phyloP scores from a whole-genome alignment of 2,113 vertebrate species.

The Noctilio leporinus region DNA sequence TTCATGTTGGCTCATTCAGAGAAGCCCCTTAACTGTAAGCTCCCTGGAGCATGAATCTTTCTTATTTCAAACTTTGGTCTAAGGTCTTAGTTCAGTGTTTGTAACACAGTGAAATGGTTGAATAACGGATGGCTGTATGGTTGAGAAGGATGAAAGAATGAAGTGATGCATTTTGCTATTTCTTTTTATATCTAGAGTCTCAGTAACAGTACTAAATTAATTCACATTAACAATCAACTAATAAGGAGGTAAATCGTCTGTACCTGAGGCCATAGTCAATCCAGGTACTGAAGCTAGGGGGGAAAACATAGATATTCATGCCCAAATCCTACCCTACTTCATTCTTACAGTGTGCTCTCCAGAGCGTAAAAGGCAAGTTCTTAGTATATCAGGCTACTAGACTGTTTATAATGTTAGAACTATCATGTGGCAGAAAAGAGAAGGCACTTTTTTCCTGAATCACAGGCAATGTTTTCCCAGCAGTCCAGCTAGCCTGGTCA shows the following conservation, averaged over 20 bases:
- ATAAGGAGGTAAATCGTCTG: background rate
- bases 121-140: background rate
- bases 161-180: background rate
- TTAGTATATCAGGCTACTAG: background rate
- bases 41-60: background rate
- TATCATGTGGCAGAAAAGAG: background rate
- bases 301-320: background rate
- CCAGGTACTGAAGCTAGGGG: background rate
- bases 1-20: background rate
- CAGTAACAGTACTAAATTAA: background rate
- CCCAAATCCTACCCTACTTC: background rate
- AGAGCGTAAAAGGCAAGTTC: background rate
- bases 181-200: background rate
- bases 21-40: background rate
- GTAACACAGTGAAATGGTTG: background rate
- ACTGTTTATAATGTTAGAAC: background rate
- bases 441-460: background rate
- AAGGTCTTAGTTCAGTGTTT: background rate
- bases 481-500: background rate
- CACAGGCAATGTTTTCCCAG: background rate
- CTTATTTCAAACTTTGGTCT: constrained; percentile 3
- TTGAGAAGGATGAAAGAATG: background rate
- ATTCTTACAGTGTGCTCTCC: background rate
- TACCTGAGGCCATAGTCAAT: background rate
- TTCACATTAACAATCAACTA: background rate